Base-by-base conservation (phyloP, 2,113 vertebrate species). In the Leiothrix lutea region DNA sequence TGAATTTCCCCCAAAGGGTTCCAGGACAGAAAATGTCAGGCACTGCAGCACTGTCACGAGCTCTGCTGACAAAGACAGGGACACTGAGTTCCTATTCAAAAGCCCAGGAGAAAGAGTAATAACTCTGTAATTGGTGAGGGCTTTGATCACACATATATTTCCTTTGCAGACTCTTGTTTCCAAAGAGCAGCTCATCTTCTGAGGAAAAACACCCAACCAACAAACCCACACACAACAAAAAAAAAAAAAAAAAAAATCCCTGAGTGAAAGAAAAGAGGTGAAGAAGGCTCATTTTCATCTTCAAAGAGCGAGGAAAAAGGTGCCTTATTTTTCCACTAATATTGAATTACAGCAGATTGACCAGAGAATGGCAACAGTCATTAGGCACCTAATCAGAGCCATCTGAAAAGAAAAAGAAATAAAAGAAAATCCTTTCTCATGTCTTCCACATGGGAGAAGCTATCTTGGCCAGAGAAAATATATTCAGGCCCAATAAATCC, bases 61-160 rank as follows among this genome's bases (percentile, higher is more conserved):
- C 28, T 42, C 23, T 79, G 66, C 89, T 88, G 96, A 96, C 80
- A 94, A 82, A 81, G 60, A 48, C 72, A 86, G 88, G 90, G 70
- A 85, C 91, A 73, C 48, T 1, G 4, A 92, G 74, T 22, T 79
- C 83, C 75, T 56, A 40, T 22, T 91, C 86, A 88, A 84, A 92
- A 23, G 21, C 75, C 60, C 75, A 64, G 83, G 80, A 94, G 92
- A 94, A 94, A 94, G 61, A 84, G 82, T 97, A 98, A 98, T 96
- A 96, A 95, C 65, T 92, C 81, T 65, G 56, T 97, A 97, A 98
- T 96, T 97, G 97, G 92, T 51, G 62, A 96, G 84, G 88, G 72
- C 97, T 98, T 98, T 98, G 97, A 98, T 98, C 97, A 98, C 92
- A 96, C 69, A 93, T 88, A 74, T 80, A 96, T 98, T 97, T 97